Percentiles rank a stretch among this genome's conserved stretches.
These are phyloP conservation scores for Holacanthus passer DNA, from an alignment of 2,113 vertebrate species.

Conservation along the genomic window DNA sequence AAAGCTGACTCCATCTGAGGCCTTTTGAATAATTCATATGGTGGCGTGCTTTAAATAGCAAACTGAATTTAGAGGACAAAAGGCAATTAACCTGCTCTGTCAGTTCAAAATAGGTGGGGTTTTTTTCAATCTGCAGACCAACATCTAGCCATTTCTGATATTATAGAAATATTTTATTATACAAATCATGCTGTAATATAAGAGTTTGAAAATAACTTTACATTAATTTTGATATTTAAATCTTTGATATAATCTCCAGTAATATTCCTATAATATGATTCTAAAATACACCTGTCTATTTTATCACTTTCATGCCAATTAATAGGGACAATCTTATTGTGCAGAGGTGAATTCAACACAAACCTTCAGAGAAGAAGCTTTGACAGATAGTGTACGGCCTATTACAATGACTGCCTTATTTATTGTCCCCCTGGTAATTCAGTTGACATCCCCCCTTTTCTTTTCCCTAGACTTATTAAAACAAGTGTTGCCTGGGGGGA, in stretches of 20 bases:
- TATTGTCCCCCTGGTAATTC: conserved; percentile 66
- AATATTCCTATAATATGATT: background rate
- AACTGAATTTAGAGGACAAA: background rate
- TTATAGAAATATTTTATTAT: background rate
- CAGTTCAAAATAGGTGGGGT: background rate
- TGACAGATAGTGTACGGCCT: conserved; percentile 32
- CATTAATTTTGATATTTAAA: background rate
- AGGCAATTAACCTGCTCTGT: conserved; percentile 1
- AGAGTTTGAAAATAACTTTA: rapidly evolving
- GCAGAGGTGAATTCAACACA: conserved; percentile 10
- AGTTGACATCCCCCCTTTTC: conserved; percentile 56
- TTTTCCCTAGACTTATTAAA: conserved; percentile 76
- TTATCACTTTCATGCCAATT: background rate
- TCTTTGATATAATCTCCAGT: background rate
- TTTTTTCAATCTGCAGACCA: background rate
- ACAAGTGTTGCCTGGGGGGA: conserved; percentile 75
- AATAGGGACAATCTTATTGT: background rate
- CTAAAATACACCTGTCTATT: background rate
- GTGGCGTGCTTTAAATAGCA: background rate
- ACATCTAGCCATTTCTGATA: background rate
- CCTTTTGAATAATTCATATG: conserved; percentile 24
- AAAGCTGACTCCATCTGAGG: background rate
- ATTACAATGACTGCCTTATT: conserved; percentile 60
- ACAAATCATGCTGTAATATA: background rate
- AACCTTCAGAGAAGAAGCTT: conserved; percentile 28